Evolutionary conservation across 2,113 vertebrate species (phyloP).

Genomic region (Spea bombifrons): DNA sequence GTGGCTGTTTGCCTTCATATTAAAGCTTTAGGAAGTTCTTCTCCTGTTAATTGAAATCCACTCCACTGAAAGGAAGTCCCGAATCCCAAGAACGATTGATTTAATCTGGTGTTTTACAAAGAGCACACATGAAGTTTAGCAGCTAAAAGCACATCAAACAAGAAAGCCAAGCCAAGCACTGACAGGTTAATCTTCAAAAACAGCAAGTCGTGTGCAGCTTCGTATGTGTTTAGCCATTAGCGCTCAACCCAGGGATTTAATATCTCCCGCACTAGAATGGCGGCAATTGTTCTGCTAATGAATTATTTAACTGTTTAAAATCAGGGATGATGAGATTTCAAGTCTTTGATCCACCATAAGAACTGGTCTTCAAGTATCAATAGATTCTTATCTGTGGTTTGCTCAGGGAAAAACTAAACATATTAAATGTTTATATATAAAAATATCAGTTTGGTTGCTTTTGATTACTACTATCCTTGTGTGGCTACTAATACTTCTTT

Average conservation of each 20-base stretch:
- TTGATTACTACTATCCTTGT: too few species aligned
- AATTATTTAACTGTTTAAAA: not conserved
- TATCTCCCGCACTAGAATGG: not conserved
- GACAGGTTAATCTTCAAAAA: conserved; percentile 42
- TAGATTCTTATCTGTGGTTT: too few species aligned
- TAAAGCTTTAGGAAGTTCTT: conserved; percentile 19
- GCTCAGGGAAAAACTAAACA: too few species aligned
- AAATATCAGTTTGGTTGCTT: too few species aligned
- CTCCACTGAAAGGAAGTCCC: conserved; percentile 23
- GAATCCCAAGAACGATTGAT: conserved; percentile 24
- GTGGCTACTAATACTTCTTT: too few species aligned
- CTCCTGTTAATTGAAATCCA: conserved; percentile 28
- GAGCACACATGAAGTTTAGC: conserved; percentile 35
- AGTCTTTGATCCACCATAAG: not conserved
- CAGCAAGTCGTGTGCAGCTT: conserved; percentile 21
- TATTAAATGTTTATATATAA: too few species aligned
- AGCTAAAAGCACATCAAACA: conserved; percentile 39
- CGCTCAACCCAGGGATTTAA: conserved; percentile 2
- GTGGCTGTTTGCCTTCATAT: conserved; percentile 18
- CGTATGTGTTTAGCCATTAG: conserved; percentile 23
- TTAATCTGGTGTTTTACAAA: conserved; percentile 34
- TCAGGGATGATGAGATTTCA: not conserved
- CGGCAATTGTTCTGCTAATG: not conserved
- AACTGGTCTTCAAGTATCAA: too few species aligned
- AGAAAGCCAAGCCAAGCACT: conserved; percentile 27